A percentile compares a stretch with the other conserved stretches of the same genome.
Conservation (phyloP, 2,888 invertebrate species). For the Macrosiphum euphorbiae region DNA sequence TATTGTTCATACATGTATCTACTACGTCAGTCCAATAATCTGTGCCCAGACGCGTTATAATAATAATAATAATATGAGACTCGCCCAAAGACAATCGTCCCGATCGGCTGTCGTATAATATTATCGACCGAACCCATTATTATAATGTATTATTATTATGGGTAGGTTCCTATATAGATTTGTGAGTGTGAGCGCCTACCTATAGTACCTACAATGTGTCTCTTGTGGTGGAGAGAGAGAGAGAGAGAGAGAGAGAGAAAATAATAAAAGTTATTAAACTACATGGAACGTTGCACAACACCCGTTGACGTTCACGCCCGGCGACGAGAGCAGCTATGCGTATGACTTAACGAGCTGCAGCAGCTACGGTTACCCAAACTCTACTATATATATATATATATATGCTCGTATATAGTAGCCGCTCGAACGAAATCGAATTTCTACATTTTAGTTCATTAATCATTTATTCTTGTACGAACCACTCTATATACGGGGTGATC, state of each 20-base stretch:
- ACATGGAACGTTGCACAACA: background rate
- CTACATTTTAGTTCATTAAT: conserved; percentile 32
- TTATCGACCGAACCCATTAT: conserved; percentile 2
- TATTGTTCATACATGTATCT: background rate
- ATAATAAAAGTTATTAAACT: conserved; percentile 15
- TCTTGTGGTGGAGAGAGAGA: background rate
- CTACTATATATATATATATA: background rate
- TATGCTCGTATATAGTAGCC: background rate
- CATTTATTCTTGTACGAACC: background rate
- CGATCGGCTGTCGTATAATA: background rate
- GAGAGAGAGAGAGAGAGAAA: background rate
- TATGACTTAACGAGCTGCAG: conserved; percentile 23
- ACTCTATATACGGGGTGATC: conserved; percentile 6
- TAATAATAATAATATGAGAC: background rate
- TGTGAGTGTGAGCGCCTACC: background rate
- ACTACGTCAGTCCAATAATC: background rate
- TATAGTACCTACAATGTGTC: background rate
- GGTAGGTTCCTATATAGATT: background rate
- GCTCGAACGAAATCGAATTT: conserved; percentile 40
- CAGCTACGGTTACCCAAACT: background rate
- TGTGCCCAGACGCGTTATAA: background rate
- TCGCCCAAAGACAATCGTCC: background rate
- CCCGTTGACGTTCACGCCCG: conserved; percentile 19
- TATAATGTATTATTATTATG: background rate
- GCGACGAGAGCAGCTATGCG: background rate